phyloP scores from a whole-genome alignment of 2,113 vertebrate genomes.

The Tachysurus vachellii region DNA sequence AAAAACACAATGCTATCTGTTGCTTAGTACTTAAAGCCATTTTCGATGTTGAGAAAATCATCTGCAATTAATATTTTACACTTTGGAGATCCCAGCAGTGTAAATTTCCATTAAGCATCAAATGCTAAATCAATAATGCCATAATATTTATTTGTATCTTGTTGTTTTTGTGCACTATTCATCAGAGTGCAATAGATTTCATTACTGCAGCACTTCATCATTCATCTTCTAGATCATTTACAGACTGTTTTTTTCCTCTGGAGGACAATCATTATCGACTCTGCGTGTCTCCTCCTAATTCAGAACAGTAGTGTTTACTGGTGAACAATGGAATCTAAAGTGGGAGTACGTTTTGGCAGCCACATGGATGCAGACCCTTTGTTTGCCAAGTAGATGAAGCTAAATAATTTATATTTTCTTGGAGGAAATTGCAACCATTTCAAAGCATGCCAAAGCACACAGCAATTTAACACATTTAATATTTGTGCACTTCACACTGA shows the following conservation, averaged over 20 bases:
- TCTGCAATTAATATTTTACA: not conserved
- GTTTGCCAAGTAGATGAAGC: slow-evolving; percentile 32
- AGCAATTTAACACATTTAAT: slow-evolving; percentile 28
- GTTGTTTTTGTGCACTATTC: not conserved
- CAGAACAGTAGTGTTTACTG: not conserved
- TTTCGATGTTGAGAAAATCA: not conserved
- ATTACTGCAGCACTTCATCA: not conserved
- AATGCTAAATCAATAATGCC: not conserved
- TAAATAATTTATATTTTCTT: slow-evolving; percentile 23
- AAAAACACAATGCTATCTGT: not conserved
- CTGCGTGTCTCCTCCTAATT: slow-evolving; percentile 25
- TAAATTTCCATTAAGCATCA: not conserved
- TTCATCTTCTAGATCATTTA: not conserved
- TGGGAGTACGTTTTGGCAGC: slow-evolving; percentile 38
- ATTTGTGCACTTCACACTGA: slow-evolving; percentile 4
- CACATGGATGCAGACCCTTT: not conserved
- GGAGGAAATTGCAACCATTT: slow-evolving; percentile 33
- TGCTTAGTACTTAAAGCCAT: not conserved
- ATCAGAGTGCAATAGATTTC: not conserved
- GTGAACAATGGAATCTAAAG: slow-evolving; percentile 8
- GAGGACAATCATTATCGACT: not conserved
- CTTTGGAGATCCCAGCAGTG: not conserved
- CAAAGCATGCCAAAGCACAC: slow-evolving; percentile 25
- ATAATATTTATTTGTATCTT: not conserved
- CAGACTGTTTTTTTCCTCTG: not conserved